phyloP scores from a whole-genome alignment of 2,797 vertebrate genomes.

The Rhabdophis nuchalis region DNA sequence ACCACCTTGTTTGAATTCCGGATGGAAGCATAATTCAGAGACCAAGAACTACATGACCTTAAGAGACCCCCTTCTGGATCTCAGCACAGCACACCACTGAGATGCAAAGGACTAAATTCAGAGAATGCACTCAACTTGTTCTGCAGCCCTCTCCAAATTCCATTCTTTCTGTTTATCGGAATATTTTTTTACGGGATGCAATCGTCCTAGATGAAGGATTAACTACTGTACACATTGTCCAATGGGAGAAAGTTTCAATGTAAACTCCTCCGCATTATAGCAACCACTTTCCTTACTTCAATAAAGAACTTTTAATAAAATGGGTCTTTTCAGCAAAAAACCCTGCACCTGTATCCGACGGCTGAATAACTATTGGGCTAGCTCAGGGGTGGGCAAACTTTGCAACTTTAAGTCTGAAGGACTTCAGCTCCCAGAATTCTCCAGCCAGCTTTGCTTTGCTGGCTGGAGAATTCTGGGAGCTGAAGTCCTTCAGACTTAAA shows the following conservation, averaged over 20 bases:
- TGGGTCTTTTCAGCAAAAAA: background rate
- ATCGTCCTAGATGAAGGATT: background rate
- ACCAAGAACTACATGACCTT: background rate
- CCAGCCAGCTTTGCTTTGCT: too few species aligned
- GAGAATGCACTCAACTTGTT: background rate
- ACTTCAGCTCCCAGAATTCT: too few species aligned
- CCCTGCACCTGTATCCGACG: background rate
- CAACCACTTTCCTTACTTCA: background rate
- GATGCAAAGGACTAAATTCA: background rate
- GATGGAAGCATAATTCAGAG: background rate
- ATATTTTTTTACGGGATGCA: background rate
- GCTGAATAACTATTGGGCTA: background rate
- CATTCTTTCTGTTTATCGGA: background rate
- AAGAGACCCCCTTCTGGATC: background rate
- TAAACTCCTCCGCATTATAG: background rate
- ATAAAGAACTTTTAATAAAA: background rate
- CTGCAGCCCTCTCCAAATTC: background rate
- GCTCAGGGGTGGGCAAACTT: too few species aligned
- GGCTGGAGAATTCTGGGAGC: too few species aligned
- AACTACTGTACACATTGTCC: background rate
- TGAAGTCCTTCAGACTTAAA: too few species aligned
- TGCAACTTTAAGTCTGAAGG: too few species aligned
- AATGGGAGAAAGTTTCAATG: background rate
- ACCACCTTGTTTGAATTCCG: background rate
- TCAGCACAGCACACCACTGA: background rate